Evolutionary conservation across 2,113 vertebrate genomes (phyloP).

Genomic region (Aphelocoma coerulescens): DNA sequence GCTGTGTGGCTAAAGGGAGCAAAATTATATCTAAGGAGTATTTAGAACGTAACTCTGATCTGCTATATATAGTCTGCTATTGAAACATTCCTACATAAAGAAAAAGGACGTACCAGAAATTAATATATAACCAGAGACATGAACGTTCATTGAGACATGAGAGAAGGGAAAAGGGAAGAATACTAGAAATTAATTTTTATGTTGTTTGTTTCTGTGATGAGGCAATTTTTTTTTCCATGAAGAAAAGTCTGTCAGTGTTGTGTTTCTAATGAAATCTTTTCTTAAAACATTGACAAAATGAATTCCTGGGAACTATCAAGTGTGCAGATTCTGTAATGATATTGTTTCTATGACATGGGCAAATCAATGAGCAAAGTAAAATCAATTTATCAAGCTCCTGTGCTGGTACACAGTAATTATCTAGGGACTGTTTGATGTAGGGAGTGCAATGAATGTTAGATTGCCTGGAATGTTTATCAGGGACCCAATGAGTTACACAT

Average conservation of each 20-base stretch:
- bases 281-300: neutral
- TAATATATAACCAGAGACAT: neutral
- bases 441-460: neutral
- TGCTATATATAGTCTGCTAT: neutral
- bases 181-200: neutral
- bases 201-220: constrained; percentile 14
- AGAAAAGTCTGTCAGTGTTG: neutral
- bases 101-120: neutral
- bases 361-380: constrained; percentile 55
- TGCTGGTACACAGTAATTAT: constrained; percentile 9
- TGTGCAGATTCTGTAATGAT: constrained; percentile 39
- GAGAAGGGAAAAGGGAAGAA: neutral
- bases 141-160: neutral
- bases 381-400: constrained; percentile 40
- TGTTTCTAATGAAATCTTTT: constrained; percentile 26
- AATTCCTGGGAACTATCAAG: neutral
- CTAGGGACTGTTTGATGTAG: neutral
- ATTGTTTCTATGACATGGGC: constrained; percentile 18
- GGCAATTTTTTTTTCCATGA: neutral
- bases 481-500: neutral
- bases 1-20: neutral
- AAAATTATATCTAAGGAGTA: neutral
- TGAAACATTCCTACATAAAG: neutral
- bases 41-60: neutral
- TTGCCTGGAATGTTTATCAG: neutral